These are phyloP conservation scores for Rhinichthys osculus DNA, from an alignment of 2,797 vertebrate species.

Conservation along the genomic window DNA sequence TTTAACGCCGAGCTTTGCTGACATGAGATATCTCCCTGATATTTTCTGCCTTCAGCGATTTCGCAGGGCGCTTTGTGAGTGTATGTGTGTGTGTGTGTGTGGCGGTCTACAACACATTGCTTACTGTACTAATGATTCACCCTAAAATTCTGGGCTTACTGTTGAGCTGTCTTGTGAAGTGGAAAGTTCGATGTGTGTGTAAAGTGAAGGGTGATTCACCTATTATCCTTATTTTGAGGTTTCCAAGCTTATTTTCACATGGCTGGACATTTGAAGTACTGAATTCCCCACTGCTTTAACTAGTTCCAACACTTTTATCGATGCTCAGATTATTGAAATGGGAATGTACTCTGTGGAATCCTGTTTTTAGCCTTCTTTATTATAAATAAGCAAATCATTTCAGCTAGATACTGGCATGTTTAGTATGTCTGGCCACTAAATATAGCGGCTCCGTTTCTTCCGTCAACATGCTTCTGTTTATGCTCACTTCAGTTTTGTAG, in stretches of 20 bases:
- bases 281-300: slow-evolving; percentile 58
- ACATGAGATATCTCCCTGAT: slow-evolving; percentile 59
- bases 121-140: slow-evolving; percentile 38
- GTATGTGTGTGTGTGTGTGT: slow-evolving; percentile 12
- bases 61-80: slow-evolving; percentile 39
- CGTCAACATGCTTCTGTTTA: neutral
- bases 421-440: neutral
- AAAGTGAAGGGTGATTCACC: slow-evolving; percentile 52
- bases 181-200: slow-evolving; percentile 62
- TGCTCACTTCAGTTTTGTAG: slow-evolving; percentile 1
- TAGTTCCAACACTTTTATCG: slow-evolving; percentile 50
- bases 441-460: neutral
- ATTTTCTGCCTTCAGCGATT: slow-evolving; percentile 61
- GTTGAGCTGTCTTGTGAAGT: slow-evolving; percentile 69
- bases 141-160: slow-evolving; percentile 48
- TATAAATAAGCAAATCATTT: neutral
- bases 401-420: neutral
- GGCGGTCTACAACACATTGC: slow-evolving; percentile 8
- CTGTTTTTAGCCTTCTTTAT: neutral
- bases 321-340: slow-evolving; percentile 59
- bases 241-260: slow-evolving; percentile 63
- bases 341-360: neutral
- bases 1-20: slow-evolving; percentile 62
- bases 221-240: slow-evolving; percentile 56
- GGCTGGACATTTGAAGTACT: slow-evolving; percentile 64